A percentile compares a stretch with the other conserved stretches of the same genome.
phyloP scores from a whole-genome alignment of 2,888 invertebrate species.

The Danaus chrysippus region DNA sequence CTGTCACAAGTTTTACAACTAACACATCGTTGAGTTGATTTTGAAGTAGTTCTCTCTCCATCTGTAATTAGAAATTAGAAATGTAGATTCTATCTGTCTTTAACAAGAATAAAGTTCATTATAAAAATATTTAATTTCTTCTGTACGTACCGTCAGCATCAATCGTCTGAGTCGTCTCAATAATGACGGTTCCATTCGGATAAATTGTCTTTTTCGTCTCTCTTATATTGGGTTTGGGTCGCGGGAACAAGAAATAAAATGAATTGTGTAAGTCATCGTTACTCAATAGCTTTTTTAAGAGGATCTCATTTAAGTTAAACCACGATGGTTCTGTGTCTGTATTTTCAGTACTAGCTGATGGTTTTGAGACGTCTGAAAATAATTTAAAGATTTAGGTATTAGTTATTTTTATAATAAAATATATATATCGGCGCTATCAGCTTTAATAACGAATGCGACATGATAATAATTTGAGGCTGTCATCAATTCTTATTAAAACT shows the following conservation, averaged over 20 bases:
- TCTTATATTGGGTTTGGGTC: slow-evolving; percentile 35
- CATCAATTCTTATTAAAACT: too few relatives aligned
- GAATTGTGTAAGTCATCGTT: slow-evolving; percentile 32
- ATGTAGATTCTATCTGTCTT: background rate
- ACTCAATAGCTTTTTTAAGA: slow-evolving; percentile 35
- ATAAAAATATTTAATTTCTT: background rate
- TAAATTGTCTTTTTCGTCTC: slow-evolving; percentile 43
- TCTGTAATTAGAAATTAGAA: background rate
- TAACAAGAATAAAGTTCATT: background rate
- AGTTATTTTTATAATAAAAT: background rate
- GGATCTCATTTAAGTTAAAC: slow-evolving; percentile 9
- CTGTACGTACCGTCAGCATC: background rate
- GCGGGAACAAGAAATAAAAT: slow-evolving; percentile 43
- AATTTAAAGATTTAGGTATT: background rate
- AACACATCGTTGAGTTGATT: background rate
- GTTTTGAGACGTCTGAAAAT: background rate
- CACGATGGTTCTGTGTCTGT: background rate
- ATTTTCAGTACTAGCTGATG: background rate
- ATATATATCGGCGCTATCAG: too few relatives aligned
- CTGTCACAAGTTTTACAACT: background rate
- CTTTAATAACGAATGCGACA: too few relatives aligned
- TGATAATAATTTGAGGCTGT: too few relatives aligned
- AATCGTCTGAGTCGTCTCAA: background rate
- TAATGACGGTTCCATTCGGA: slow-evolving; percentile 47
- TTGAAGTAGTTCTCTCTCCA: background rate